Base-by-base conservation (phyloP, 2,113 vertebrate genomes). In the Sardina pilchardus region DNA sequence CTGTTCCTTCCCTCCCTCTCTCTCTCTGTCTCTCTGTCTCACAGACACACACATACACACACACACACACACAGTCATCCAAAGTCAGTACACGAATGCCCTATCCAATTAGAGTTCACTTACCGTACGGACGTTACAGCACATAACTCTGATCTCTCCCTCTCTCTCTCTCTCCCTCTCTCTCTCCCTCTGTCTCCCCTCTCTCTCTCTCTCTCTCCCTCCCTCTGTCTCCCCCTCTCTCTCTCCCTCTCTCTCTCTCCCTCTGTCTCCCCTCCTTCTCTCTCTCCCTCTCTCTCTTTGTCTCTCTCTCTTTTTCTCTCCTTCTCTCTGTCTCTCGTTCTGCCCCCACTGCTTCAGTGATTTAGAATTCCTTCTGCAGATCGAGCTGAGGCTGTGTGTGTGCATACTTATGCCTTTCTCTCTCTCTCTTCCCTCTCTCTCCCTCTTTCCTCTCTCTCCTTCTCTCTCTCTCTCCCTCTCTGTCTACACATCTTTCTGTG, bases 151-250 rank as follows among this genome's bases (percentile, higher is more conserved):
- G 24, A 63, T 63, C 24, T 21, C 56, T 63, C 56, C 39, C 81
- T 44, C 43, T 84, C 47, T 75, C 82, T 85, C 36, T 48, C 80
- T 24, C 21, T 24, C 50, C 34, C 42, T 30, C 24, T 50, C 81
- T 4, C 26, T 87, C 81, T 39, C 81, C 48, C 42, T 86, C 39
- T 43, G 43, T 83, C 3, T 85, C 43, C 63, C 44, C 85, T 84
- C 86, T 84, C 83, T 86, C 82, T 63, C 78, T 89, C 78, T 88
- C 78, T 83, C n/a, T 81, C 30, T 53, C 82, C 71, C 71, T 84
- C 10, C 80, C 56, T 75, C 81, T 88, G 48, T 82, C 83, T 43
- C 43, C 56, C 56, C 86, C 63, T 83, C 44, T n/a, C 56, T 45
- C 84, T 85, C 80, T 67, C 83, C 85, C 75, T 86, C 84, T 85